These are phyloP conservation scores for Drosophila leonis DNA, from an alignment of 2,888 invertebrate species.

Conservation along the genomic window DNA sequence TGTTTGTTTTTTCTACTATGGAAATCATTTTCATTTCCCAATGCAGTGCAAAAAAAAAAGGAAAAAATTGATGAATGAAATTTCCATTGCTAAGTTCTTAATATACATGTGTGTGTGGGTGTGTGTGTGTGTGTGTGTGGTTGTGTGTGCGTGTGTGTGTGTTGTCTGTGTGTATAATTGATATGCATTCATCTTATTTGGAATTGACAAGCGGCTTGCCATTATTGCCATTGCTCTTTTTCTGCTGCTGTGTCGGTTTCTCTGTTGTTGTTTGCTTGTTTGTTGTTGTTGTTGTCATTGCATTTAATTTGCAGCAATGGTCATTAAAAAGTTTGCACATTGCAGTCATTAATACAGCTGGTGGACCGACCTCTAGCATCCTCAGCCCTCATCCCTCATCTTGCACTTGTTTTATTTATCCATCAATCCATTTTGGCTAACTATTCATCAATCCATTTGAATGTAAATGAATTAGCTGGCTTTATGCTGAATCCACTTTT, in stretches of 20 bases:
- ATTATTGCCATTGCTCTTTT: conserved; percentile 4
- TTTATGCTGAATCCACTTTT: conserved; percentile 16
- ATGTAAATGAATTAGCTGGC: conserved; percentile 31
- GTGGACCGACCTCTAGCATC: neutral
- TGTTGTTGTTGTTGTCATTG: conserved; percentile 28
- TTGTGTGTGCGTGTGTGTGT: conserved; percentile 1
- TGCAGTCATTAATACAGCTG: conserved; percentile 10
- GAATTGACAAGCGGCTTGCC: conserved; percentile 27
- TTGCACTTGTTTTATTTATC: conserved; percentile 3
- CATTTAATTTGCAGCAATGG: conserved; percentile 40
- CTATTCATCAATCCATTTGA: conserved; percentile 35
- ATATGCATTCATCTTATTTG: conserved; percentile 48
- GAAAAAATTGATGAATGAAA: conserved; percentile 47
- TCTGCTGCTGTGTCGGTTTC: neutral
- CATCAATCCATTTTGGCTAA: conserved; percentile 10
- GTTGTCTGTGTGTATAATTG: conserved; percentile 30
- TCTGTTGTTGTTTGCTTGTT: neutral
- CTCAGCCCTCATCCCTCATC: neutral
- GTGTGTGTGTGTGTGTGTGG: neutral
- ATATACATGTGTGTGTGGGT: neutral
- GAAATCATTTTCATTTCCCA: conserved; percentile 44
- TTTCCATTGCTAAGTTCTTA: conserved; percentile 28
- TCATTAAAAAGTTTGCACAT: conserved; percentile 43
- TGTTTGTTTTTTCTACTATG: conserved; percentile 24
- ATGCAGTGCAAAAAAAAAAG: conserved; percentile 32